Evolutionary conservation across 2,113 vertebrate species (phyloP).

Genomic region (Toxostoma redivivum): DNA sequence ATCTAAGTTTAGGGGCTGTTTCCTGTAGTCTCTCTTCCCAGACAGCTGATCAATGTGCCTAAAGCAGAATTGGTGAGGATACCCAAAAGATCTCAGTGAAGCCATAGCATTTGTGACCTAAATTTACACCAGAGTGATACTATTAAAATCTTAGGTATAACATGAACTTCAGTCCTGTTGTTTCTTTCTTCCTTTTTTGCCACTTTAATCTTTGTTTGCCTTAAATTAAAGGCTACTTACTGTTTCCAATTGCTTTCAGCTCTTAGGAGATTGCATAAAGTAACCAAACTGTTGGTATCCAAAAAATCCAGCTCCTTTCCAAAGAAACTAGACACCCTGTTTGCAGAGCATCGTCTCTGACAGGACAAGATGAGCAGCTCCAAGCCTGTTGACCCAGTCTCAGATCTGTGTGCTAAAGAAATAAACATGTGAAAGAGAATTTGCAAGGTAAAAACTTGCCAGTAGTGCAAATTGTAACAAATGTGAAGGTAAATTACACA

Average conservation of each 20-base stretch:
- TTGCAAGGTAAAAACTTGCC: not conserved
- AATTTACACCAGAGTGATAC: not conserved
- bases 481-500: not conserved
- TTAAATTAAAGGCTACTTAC: slow-evolving; percentile 47
- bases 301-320: slow-evolving; percentile 15
- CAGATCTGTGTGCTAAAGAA: not conserved
- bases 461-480: not conserved
- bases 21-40: not conserved
- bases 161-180: not conserved
- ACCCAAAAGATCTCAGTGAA: not conserved
- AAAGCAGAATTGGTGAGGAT: not conserved
- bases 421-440: slow-evolving; percentile 20
- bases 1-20: not conserved
- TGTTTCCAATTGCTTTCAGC: slow-evolving; percentile 45
- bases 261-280: slow-evolving; percentile 41
- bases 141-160: not conserved
- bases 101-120: not conserved
- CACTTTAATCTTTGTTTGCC: not conserved
- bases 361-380: slow-evolving; percentile 23
- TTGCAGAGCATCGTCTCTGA: slow-evolving; percentile 55
- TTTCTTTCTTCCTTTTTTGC: not conserved
- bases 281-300: not conserved
- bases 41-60: not conserved
- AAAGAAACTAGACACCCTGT: slow-evolving; percentile 52
- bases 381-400: slow-evolving; percentile 24